Evolutionary conservation across 2,113 vertebrate genomes (phyloP).

Genomic region (Paralichthys olivaceus): DNA sequence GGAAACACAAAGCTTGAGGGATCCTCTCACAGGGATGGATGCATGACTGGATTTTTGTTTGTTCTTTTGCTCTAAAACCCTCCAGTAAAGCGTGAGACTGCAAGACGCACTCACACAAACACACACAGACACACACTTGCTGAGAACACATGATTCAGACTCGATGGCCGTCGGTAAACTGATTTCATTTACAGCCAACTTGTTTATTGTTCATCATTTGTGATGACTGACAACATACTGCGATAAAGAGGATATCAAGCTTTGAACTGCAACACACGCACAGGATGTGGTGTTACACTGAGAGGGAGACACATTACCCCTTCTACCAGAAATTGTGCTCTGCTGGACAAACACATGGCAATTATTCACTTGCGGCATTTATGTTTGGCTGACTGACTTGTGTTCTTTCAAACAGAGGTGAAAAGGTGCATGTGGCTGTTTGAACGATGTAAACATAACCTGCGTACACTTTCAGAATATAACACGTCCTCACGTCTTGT

Average conservation of each 20-base stretch:
- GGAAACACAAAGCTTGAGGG: slow-evolving; percentile 58
- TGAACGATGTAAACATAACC: background rate
- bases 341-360: slow-evolving; percentile 12
- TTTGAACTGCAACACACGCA: background rate
- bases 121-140: slow-evolving; percentile 1
- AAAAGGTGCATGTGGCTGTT: background rate
- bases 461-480: background rate
- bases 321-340: background rate
- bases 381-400: background rate
- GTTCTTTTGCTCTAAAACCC: slow-evolving; percentile 46
- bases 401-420: background rate
- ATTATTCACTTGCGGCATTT: slow-evolving; percentile 25
- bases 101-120: slow-evolving; percentile 7
- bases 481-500: background rate
- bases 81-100: slow-evolving; percentile 31
- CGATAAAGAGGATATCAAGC: slow-evolving; percentile 2
- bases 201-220: slow-evolving; percentile 52
- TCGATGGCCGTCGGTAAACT: slow-evolving; percentile 30
- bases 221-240: slow-evolving; percentile 34
- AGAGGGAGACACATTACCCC: background rate
- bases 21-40: slow-evolving; percentile 43
- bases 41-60: slow-evolving; percentile 57
- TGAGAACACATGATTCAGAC: slow-evolving; percentile 20
- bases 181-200: slow-evolving; percentile 46
- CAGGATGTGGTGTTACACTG: background rate